Conservation (phyloP, 2,888 invertebrate genomes). For the Eupsilia transversa region DNA sequence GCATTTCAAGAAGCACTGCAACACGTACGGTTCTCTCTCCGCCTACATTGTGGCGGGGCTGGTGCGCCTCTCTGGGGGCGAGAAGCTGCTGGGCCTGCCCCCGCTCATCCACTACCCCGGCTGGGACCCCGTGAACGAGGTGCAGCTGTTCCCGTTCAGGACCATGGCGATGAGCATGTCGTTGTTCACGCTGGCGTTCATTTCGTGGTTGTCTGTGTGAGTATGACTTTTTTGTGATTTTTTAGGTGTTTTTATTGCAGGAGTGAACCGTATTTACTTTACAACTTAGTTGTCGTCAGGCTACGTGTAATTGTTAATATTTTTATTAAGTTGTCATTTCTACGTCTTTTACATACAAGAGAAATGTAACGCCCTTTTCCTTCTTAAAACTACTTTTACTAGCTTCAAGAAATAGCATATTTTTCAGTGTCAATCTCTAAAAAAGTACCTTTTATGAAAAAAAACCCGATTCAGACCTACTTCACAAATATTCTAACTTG, state of each 20-base stretch:
- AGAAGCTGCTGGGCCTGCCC: slow-evolving; percentile 95
- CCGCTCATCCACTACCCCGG: slow-evolving; percentile 97
- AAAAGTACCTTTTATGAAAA: background rate
- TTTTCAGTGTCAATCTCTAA: background rate
- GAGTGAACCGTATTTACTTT: background rate
- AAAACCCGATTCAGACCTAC: background rate
- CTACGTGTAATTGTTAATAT: background rate
- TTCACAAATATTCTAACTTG: slow-evolving; percentile 7
- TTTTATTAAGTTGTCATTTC: too few species aligned
- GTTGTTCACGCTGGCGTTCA: slow-evolving; percentile 94
- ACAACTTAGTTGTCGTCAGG: too few species aligned
- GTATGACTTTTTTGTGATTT: slow-evolving; percentile 60
- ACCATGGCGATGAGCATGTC: slow-evolving; percentile 98
- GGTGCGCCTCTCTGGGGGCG: slow-evolving; percentile 96
- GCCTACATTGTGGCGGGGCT: slow-evolving; percentile 96
- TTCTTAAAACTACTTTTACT: background rate
- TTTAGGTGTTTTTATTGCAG: background rate
- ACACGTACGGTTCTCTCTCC: slow-evolving; percentile 98
- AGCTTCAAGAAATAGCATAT: background rate
- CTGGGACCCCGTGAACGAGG: slow-evolving; percentile 94
- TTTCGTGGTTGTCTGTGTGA: slow-evolving; percentile 95
- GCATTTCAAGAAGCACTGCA: slow-evolving; percentile 97
- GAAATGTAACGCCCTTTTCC: background rate
- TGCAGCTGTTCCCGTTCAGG: slow-evolving; percentile 98
- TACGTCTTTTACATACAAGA: background rate